These are phyloP conservation scores for Troilus luridus DNA, from an alignment of 2,888 invertebrate species.

Conservation along the genomic window DNA sequence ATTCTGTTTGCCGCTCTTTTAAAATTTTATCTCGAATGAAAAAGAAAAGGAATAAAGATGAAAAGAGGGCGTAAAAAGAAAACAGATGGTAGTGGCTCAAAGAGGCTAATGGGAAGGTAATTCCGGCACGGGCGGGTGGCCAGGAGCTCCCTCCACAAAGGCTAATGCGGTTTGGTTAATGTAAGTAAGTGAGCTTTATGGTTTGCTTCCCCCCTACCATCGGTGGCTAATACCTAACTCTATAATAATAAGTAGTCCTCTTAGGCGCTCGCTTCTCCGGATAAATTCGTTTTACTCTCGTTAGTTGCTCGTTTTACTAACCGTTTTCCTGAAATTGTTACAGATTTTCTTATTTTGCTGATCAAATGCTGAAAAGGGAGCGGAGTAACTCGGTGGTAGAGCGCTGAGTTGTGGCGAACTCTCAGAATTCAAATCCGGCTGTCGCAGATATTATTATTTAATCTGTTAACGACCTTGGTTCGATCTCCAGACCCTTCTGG, in stretches of 20 bases:
- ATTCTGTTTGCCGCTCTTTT: neutral
- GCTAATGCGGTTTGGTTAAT: constrained; percentile 53
- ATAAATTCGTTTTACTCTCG: neutral
- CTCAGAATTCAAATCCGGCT: too few species aligned
- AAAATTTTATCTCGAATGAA: neutral
- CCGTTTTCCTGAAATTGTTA: neutral
- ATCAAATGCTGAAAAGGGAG: neutral
- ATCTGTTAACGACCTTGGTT: too few species aligned
- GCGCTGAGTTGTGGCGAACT: too few species aligned
- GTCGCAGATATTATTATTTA: too few species aligned
- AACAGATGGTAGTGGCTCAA: constrained; percentile 38
- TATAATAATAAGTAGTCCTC: constrained; percentile 27
- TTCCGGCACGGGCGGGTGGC: constrained; percentile 50
- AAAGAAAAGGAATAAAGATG: neutral
- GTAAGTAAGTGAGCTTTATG: constrained; percentile 53
- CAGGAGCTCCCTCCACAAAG: constrained; percentile 9
- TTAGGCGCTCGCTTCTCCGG: neutral
- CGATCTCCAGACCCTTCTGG: too few species aligned
- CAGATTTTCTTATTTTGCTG: neutral
- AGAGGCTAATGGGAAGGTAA: constrained; percentile 48
- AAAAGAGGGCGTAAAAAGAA: constrained; percentile 14
- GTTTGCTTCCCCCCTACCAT: neutral
- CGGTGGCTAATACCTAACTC: constrained; percentile 5
- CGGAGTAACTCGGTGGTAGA: too few species aligned
- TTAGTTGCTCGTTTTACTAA: neutral